Evolutionary conservation across 2,888 invertebrate genomes (phyloP), one percentile per base, ranked within the genome.

Genomic region (Acanthosepion esculentum): DNA sequence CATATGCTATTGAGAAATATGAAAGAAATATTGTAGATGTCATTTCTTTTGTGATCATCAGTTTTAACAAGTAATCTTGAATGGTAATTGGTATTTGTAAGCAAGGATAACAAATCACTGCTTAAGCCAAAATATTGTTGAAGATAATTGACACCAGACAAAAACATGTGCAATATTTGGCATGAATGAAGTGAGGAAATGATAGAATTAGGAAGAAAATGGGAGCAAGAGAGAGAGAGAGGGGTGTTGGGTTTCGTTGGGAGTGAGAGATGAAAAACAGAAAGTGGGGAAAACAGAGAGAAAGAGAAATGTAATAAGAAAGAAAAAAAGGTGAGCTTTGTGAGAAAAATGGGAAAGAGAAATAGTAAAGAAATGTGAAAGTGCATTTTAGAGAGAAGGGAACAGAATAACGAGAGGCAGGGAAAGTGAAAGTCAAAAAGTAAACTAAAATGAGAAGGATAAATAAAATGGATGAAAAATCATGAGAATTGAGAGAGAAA

Each of bases 121-220:
- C n/a, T n/a, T 5, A n/a, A 78, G 78, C 33, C 78, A 78, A 78
- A 78, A 78, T 78, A 78, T 78, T 78, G 78, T 78, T 78, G n/a
- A 78, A n/a, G 78, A 78, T 78, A 78, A 12, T 78, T 78, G n/a
- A 33, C n/a, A 78, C 78, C 15, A 78, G 78, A 78, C 78, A 78
- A 78, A 33, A 78, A n/a, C n/a, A 78, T 78, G n/a, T 78, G 78
- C 78, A 78, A 78, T 78, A 78, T 78, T 78, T 33, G 78, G 78
- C 78, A 33, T 23, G 23, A 78, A 78, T n/a, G n/a, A 78, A n/a
- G 78, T 3, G 18, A 5, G 2, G 78, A 78, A 78, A 78, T 15
- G n/a, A 78, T 78, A n/a, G 12, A 78, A 1, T 33, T n/a, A 78
- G n/a, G 15, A 29, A 10, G 78, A 78, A 78, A 15, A 78, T 26